Base-by-base conservation (phyloP, 2,797 vertebrate genomes). In the Ambastaia sidthimunki region DNA sequence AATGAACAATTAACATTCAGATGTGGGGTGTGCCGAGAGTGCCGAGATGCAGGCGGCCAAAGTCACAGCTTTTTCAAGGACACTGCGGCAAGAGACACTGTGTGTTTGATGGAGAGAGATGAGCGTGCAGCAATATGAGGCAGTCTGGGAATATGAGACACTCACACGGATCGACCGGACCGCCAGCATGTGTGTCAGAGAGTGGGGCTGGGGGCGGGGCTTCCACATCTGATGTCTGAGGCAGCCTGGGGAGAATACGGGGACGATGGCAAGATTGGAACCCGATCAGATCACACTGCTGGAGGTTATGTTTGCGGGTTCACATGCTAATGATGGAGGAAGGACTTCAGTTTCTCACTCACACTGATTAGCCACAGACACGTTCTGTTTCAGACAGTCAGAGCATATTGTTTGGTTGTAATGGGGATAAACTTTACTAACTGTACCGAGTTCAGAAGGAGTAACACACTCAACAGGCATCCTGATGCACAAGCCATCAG, bases 51-150 rank as follows among this genome's bases (percentile, higher is more conserved):
- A 77, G 37, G 41, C 82, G 66, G 87, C 69, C 90, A 93, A 93
- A 93, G 93, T 93, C 92, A 91, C 83, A 88, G 90, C 87, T 84
- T 93, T 89, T 80, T 93, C 93, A 94, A 94, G 94, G 93, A 94
- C 93, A 94, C 94, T 94, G 92, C 92, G 89, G 93, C 88, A 62
- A 57, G 16, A 31, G 74, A 86, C 81, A 71, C 34, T 65, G 76
- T 34, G 5, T 50, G 63, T 65, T 63, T 48, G 57, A 57, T 44
- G 16, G 80, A 65, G 55, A 74, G 80, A 41, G 25, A 19, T 12
- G 11, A 86, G 75, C 59, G 34, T 16, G 63, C 60, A 79, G 59
- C 60, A 83, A 80, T 80, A 85, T 79, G 81, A 84, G 83, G 77
- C 47, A n/a, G 72, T 28, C 62, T 67, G 77, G 71, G 52, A 83